phyloP scores from a whole-genome alignment of 2,113 vertebrate species.

The Microtus oregoni region DNA sequence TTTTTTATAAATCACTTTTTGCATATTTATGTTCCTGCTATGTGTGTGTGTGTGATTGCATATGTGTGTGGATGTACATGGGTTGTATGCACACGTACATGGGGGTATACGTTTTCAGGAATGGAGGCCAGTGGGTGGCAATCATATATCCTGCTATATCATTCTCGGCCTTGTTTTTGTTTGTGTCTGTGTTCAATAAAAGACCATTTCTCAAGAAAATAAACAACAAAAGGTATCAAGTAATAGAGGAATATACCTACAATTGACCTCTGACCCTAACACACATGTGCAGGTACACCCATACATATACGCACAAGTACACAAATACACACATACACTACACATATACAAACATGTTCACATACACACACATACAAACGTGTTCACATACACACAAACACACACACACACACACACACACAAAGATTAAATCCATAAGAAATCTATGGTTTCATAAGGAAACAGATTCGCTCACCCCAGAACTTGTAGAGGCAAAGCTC shows the following conservation, averaged over 20 bases:
- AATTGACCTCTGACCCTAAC: neutral
- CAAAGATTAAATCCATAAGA: neutral
- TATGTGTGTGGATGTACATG: neutral
- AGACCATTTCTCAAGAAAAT: neutral
- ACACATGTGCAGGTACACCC: neutral
- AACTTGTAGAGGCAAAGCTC: neutral
- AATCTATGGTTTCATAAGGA: neutral
- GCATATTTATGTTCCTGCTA: neutral
- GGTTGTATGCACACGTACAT: neutral
- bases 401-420: neutral
- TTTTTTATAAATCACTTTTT: neutral
- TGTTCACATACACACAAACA: neutral
- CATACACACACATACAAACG: neutral
- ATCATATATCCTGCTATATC: neutral
- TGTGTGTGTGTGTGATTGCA: too few relatives aligned
- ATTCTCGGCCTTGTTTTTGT: neutral
- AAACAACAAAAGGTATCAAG: neutral
- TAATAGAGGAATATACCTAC: neutral
- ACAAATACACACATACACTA: too few relatives aligned
- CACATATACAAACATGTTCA: too few relatives aligned
- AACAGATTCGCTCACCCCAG: fast-evolving
- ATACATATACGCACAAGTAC: neutral
- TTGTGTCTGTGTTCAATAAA: neutral
- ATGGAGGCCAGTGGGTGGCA: neutral
- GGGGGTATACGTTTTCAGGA: neutral